Evolutionary conservation across 2,888 invertebrate genomes (phyloP).

Genomic region (Lithophane leautieri): DNA sequence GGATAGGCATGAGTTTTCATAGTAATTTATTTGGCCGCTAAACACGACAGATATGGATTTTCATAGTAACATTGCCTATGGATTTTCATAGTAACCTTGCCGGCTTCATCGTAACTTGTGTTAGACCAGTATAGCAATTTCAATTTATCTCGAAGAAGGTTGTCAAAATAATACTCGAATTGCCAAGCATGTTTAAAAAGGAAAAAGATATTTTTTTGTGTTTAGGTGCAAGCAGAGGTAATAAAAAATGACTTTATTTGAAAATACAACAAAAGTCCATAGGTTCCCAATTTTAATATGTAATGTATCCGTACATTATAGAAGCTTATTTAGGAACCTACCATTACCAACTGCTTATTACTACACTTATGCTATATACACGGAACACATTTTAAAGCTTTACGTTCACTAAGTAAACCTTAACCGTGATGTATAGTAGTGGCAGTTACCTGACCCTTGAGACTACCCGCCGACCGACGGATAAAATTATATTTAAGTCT

Average conservation of each 20-base stretch:
- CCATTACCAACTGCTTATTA: neutral
- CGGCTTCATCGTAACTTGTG: no score
- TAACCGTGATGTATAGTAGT: constrained; percentile 12
- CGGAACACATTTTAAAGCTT: constrained; percentile 29
- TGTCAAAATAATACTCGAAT: no score
- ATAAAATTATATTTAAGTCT: constrained; percentile 40
- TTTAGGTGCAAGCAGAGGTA: neutral
- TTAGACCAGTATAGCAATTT: no score
- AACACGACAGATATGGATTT: no score
- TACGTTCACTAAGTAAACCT: constrained; percentile 10
- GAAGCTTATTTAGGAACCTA: neutral
- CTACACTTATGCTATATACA: no score
- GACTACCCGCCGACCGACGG: neutral
- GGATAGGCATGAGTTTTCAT: no score
- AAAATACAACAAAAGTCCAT: constrained; percentile 16
- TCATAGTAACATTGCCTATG: no score
- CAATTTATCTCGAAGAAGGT: no score
- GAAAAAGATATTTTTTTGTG: neutral
- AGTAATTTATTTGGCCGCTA: no score
- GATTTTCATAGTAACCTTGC: no score
- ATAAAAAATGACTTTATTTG: neutral
- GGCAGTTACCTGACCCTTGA: constrained; percentile 34
- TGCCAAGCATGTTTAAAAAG: no score
- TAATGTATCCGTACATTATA: neutral
- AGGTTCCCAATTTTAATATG: neutral